Percentiles rank a stretch among this genome's conserved stretches.
phyloP scores from a whole-genome alignment of 2,113 vertebrate genomes.

The Macheiramphus alcinus region DNA sequence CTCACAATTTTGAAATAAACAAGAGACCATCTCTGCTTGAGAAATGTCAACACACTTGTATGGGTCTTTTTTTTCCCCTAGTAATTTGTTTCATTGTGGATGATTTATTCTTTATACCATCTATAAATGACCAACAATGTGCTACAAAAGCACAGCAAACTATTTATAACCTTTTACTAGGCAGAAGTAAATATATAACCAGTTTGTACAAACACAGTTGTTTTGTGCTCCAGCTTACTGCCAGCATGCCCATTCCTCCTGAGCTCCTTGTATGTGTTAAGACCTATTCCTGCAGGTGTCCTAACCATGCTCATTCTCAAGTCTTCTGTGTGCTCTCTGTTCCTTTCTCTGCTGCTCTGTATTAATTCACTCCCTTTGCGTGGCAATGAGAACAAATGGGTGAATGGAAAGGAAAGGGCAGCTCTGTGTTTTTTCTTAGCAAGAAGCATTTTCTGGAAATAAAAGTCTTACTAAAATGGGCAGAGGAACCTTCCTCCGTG shows the following conservation, averaged over 20 bases:
- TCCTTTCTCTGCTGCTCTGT: not conserved
- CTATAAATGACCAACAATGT: not conserved
- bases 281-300: not conserved
- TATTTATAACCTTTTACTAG: not conserved
- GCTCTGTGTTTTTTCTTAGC: not conserved
- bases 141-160: not conserved
- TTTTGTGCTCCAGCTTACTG: not conserved
- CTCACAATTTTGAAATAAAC: not conserved
- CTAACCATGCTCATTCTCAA: not conserved
- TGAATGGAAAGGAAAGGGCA: not conserved
- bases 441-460: not conserved
- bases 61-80: not conserved
- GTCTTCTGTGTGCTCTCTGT: not conserved
- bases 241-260: not conserved
- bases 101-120: not conserved
- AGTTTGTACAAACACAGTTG: not conserved
- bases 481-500: not conserved
- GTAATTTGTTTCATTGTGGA: not conserved
- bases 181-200: not conserved
- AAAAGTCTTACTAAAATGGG: not conserved
- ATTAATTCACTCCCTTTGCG: not conserved
- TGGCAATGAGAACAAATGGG: not conserved
- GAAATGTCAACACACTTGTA: not conserved
- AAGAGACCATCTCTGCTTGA: not conserved
- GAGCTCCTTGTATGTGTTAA: not conserved